Evolutionary conservation across 2,797 vertebrate genomes (phyloP), one percentile per base, ranked within the genome.

Genomic region (Zalophus californianus): DNA sequence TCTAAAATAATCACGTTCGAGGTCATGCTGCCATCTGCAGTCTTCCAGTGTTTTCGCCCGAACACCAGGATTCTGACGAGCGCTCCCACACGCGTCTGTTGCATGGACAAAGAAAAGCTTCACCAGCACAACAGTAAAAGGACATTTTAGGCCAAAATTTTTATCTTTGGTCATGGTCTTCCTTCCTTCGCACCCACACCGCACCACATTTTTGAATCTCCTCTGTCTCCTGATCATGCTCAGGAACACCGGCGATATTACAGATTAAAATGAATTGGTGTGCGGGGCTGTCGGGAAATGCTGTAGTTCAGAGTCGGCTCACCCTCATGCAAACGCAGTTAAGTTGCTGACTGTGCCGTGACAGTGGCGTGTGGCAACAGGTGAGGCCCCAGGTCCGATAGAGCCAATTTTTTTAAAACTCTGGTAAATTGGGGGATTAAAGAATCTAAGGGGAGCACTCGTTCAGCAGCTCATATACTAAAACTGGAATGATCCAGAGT

Each of bases 11-110:
- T 18, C 56, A 9, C 68, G 38, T 2, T 70, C 35, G 9, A 58
- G 25, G 35, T 8, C 54, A 50, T 23, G 50, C 84, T 97, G 97
- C 96, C 97, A 70, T 66, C 97, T 97, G 66, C 96, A 85, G 97
- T 13, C 7, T 41, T 44, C 56, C 5, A 0, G 0, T 5, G 5
- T 27, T 56, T 70, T 54, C 21, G 13, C 25, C 38, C 54, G 20
- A 48, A 48, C 29, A 1, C 0, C 0, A 50, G 62, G 16, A 77
- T 29, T 21, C 27, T 9, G 32, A 72, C 14, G 85, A 79, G 50
- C 41, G 16, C 50, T 12, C 0, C 1, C 79, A 73, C 13, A 0
- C 0, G 2, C 11, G 60, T n/a, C 64, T 35, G 0, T 50, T 44
- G 23, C 7, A 1, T 0, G 8, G 41, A 60, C 27, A 25, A 25